Evolutionary conservation across 2,888 invertebrate species (phyloP).

Genomic region (Tyria jacobaeae): DNA sequence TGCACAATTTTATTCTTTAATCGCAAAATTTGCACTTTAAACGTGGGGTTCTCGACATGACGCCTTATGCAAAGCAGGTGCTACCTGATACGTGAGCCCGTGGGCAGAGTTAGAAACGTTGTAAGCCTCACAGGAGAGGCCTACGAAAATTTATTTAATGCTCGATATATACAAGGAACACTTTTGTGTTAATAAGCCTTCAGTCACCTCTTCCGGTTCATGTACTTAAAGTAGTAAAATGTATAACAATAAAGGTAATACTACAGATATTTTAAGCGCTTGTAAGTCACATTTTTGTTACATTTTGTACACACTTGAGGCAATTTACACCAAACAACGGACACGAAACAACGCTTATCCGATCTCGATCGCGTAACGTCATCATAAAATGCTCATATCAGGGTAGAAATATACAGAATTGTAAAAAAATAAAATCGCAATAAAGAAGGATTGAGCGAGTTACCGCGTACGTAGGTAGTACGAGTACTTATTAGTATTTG

Average conservation of each 20-base stretch:
- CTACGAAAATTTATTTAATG: conserved; percentile 55
- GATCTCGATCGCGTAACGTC: conserved; percentile 72
- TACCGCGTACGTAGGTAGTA: conserved; percentile 73
- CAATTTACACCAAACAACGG: conserved; percentile 49
- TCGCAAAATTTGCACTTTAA: conserved; percentile 83
- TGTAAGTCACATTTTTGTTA: conserved; percentile 64
- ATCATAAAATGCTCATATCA: conserved; percentile 80
- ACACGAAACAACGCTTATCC: conserved; percentile 59
- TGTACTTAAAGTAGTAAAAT: conserved; percentile 53
- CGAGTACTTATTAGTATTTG: conserved; percentile 85
- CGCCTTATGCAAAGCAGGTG: conserved; percentile 86
- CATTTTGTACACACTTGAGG: conserved; percentile 53
- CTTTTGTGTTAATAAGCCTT: conserved; percentile 40
- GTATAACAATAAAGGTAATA: conserved; percentile 56
- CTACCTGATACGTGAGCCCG: conserved; percentile 81
- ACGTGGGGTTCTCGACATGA: conserved; percentile 80
- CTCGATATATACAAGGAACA: conserved; percentile 39
- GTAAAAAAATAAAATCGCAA: conserved; percentile 69
- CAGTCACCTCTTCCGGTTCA: conserved; percentile 33
- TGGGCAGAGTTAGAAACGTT: conserved; percentile 58
- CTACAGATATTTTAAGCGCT: conserved; percentile 54
- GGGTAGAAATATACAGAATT: conserved; percentile 67
- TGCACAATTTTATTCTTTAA: conserved; percentile 80
- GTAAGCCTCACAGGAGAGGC: conserved; percentile 50
- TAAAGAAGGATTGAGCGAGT: conserved; percentile 66